Percentiles rank a stretch among this genome's conserved stretches.
These are phyloP conservation scores for Macrostomum lignano DNA, from an alignment of 1,140 invertebrate species.

Conservation along the genomic window DNA sequence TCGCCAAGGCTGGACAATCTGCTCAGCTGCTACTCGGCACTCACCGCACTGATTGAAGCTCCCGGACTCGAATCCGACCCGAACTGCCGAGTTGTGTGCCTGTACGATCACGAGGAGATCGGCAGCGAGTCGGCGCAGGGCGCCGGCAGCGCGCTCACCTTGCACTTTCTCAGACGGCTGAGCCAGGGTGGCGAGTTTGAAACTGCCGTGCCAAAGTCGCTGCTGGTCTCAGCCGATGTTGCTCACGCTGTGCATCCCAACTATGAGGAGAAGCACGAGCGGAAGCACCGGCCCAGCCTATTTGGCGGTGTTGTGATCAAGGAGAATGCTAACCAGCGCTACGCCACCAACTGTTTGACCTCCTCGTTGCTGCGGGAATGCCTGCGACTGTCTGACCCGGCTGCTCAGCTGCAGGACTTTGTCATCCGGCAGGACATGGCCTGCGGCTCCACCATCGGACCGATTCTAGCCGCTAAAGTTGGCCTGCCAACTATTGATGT, in stretches of 20 bases:
- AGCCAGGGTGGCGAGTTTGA: too few relatives aligned
- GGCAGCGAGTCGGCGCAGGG: constrained; percentile 25
- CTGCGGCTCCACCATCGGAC: constrained; percentile 31
- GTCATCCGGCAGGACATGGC: constrained; percentile 27
- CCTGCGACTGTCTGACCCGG: too few relatives aligned
- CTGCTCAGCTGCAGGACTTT: constrained; percentile 19
- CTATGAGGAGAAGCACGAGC: constrained; percentile 28
- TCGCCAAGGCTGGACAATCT: constrained; percentile 31
- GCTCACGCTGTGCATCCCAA: constrained; percentile 31
- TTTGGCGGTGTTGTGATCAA: constrained; percentile 29
- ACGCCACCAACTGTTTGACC: constrained; percentile 29
- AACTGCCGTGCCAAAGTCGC: constrained; percentile 24
- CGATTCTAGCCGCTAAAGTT: constrained; percentile 28
- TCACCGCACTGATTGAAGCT: constrained; percentile 6
- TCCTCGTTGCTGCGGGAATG: constrained; percentile 25
- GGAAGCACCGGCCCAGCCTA: constrained; percentile 20
- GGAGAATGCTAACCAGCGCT: constrained; percentile 30
- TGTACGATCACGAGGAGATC: constrained; percentile 32
- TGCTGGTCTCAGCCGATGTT: constrained; percentile 27
- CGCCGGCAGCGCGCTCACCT: constrained; percentile 22
- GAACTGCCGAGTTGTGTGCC: constrained; percentile 27
- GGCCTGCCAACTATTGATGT: constrained; percentile 30
- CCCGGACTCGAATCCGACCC: constrained; percentile 13
- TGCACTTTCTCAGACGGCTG: constrained; percentile 24
- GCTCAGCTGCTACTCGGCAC: constrained; percentile 24